These are phyloP conservation scores for Tanaodytes sp. DNA, from an alignment of 2,888 invertebrate genomes.

Conservation along the genomic window DNA sequence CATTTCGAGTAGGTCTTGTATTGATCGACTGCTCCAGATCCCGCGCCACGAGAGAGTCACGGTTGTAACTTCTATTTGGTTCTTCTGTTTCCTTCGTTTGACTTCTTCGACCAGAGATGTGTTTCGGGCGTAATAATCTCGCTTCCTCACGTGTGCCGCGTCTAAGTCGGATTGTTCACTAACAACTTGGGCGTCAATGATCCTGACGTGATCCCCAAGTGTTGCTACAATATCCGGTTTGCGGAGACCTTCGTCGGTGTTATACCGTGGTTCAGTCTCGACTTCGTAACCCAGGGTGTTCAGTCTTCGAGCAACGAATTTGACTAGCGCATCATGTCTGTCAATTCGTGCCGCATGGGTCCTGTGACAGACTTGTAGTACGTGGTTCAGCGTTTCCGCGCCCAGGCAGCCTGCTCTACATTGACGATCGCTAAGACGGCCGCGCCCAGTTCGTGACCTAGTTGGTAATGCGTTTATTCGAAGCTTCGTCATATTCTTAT, in stretches of 20 bases:
- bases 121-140: not conserved
- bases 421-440: slow-evolving; percentile 27
- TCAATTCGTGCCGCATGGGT: slow-evolving; percentile 23
- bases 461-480: slow-evolving; percentile 64
- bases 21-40: too few relatives aligned
- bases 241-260: slow-evolving; percentile 56
- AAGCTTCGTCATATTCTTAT: slow-evolving; percentile 59
- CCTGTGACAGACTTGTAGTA: slow-evolving; percentile 33
- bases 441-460: slow-evolving; percentile 57
- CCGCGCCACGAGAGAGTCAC: too few relatives aligned
- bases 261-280: slow-evolving; percentile 20
- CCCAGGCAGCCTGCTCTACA: slow-evolving; percentile 27
- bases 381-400: slow-evolving; percentile 33
- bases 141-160: slow-evolving; percentile 6
- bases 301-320: not conserved
- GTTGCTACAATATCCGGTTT: slow-evolving; percentile 64
- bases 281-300: not conserved
- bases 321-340: slow-evolving; percentile 50
- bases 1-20: too few relatives aligned
- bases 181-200: slow-evolving; percentile 62
- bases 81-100: too few relatives aligned
- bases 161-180: slow-evolving; percentile 55
- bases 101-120: slow-evolving; percentile 70
- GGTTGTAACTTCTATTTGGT: too few relatives aligned
- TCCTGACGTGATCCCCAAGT: slow-evolving; percentile 54